phyloP scores from a whole-genome alignment of 2,113 vertebrate genomes.

The Perccottus glenii region DNA sequence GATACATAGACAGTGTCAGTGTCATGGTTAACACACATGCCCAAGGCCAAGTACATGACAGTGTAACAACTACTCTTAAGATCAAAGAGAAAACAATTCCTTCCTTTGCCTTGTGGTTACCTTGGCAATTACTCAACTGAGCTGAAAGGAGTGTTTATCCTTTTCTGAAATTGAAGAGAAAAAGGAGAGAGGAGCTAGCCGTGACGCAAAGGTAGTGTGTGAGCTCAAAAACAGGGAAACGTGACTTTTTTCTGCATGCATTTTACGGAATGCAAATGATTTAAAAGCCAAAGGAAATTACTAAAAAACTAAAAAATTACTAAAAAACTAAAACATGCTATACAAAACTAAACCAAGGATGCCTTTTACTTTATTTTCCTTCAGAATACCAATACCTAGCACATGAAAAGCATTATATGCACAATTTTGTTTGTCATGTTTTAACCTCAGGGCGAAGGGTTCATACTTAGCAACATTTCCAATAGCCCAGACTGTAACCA shows the following conservation, averaged over 20 bases:
- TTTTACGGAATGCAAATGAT: constrained; percentile 47
- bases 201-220: constrained; percentile 16
- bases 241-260: constrained; percentile 30
- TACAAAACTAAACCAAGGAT: neutral
- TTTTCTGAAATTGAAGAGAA: constrained; percentile 3
- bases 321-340: constrained; percentile 8
- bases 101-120: constrained; percentile 38
- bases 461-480: constrained; percentile 47
- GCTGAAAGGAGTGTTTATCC: constrained; percentile 25
- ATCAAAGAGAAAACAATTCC: constrained; percentile 29
- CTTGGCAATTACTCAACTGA: constrained; percentile 50
- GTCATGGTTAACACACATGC: constrained; percentile 14
- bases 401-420: neutral
- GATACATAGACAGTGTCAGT: constrained; percentile 5
- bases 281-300: constrained; percentile 22
- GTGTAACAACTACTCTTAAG: constrained; percentile 19
- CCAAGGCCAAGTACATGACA: constrained; percentile 12
- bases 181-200: neutral
- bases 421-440: constrained; percentile 12
- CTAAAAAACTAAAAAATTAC: constrained; percentile 18
- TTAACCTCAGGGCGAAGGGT: constrained; percentile 39
- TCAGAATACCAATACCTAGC: constrained; percentile 5
- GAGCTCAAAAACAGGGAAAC: constrained; percentile 32
- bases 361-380: neutral
- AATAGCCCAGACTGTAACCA: constrained; percentile 65